Conservation (phyloP, 37 sponge, comb jelly and placozoan species). For the Aplysina aerophoba region DNA sequence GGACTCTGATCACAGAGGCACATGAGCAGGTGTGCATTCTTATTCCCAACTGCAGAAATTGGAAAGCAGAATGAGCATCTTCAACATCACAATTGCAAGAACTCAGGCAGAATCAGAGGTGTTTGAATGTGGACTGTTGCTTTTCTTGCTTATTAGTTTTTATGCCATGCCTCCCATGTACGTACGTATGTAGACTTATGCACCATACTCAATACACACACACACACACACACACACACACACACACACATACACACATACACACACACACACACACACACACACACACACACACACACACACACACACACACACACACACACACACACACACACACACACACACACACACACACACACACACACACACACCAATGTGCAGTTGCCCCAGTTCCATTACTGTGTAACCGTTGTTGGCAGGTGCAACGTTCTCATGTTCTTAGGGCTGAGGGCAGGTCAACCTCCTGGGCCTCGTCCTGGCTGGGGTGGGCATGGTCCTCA, state of each 20-base stretch:
- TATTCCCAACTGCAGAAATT: conserved; percentile 43
- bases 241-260: too few species aligned
- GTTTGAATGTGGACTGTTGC: background rate
- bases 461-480: conserved; percentile 4
- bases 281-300: too few species aligned
- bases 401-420: background rate
- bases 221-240: too few species aligned
- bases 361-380: background rate
- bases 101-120: conserved; percentile 69
- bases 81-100: conserved; percentile 71
- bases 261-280: too few species aligned
- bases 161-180: too few species aligned
- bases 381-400: background rate
- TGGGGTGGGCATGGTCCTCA: conserved; percentile 19
- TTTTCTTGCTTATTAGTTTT: background rate
- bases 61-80: conserved; percentile 63
- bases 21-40: background rate
- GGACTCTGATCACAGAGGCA: background rate
- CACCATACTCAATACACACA: too few species aligned
- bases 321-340: too few species aligned
- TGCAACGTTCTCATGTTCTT: too few species aligned
- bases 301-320: too few species aligned
- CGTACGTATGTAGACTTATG: too few species aligned
- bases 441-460: background rate
- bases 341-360: background rate